Conservation (phyloP, 1,140 invertebrate species). For the Rhynchophorus ferrugineus region DNA sequence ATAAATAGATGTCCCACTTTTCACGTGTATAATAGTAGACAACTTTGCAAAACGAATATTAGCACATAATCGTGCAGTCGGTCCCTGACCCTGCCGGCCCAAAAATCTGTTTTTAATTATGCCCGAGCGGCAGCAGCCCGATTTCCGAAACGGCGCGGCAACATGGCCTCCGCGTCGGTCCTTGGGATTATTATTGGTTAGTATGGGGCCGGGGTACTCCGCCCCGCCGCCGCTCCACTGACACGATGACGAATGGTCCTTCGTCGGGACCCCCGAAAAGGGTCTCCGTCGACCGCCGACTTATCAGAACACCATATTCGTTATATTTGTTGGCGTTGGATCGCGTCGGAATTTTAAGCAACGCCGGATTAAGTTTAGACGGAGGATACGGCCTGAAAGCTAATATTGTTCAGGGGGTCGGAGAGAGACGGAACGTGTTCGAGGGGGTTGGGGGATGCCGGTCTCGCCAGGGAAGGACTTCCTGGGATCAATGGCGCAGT, state of each 20-base stretch:
- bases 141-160: conserved; percentile 38
- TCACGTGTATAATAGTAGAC: too few species aligned
- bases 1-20: too few species aligned
- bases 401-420: too few species aligned
- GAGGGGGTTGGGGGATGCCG: too few species aligned
- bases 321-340: conserved; percentile 4
- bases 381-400: neutral
- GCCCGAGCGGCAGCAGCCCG: neutral
- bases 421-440: too few species aligned
- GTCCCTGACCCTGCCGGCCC: too few species aligned
- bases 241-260: conserved; percentile 34
- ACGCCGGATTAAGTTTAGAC: neutral
- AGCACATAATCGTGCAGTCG: too few species aligned
- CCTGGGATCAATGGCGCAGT: too few species aligned
- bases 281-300: conserved; percentile 10
- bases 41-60: too few species aligned
- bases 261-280: conserved; percentile 22
- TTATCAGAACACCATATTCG: conserved; percentile 19
- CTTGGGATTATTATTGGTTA: conserved; percentile 54
- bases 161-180: conserved; percentile 52
- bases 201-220: conserved; percentile 50
- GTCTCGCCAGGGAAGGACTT: too few species aligned
- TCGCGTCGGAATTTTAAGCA: neutral
- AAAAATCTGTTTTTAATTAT: too few species aligned
- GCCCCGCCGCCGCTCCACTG: conserved; percentile 45